Base-by-base conservation (phyloP, 1,140 invertebrate species). In the Drosophila ironensis region DNA sequence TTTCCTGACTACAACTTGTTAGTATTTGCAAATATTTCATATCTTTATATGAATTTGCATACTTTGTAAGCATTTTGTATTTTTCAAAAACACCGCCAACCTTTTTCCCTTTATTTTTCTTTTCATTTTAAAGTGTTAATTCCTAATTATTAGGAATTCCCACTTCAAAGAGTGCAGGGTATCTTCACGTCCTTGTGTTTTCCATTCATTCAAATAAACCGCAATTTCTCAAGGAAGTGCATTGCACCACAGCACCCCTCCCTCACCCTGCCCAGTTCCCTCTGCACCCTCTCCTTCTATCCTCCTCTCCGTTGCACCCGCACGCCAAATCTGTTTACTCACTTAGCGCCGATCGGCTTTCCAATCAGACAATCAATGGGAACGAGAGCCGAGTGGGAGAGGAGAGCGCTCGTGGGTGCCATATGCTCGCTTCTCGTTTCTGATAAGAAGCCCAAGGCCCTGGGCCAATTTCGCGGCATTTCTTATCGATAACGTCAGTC, bases 221-320 rank as follows among this genome's bases (percentile, higher is more conserved):
- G 24, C 56, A 54, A 40, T 53, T 38, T 50, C 17, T 30, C 24
- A 30, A 59, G 54, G 48, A 59, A 53, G 54, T 53, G 54, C 54
- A 38, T 53, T 30, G 6, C 25, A 12, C 33, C 33, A 16, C 7
- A 2, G 30, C 28, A 3, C 12, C 20, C 20, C 20, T 14, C 30
- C n/a, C 28, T 30, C n/a, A 4, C 8, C 11, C 3, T 12, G 7
- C 5, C 9, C 16, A 3, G 6, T 28, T 20, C 28, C 19, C n/a
- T 8, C 27, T 54, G 17, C 7, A 2, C 14, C 4, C 7, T 17
- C 12, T 38, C 8, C 14, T 22, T 22, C 20, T n/a, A n/a, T n/a
- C 20, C 20, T 22, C 5, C 20, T 22, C 20, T 22, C 20, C 20
- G 5, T n/a, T n/a, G n/a, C n/a, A n/a, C n/a, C n/a, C n/a, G n/a